Percentiles rank a stretch among this genome's conserved stretches.
Conservation (phyloP, 2,888 invertebrate species). For the Venusia cambrica region DNA sequence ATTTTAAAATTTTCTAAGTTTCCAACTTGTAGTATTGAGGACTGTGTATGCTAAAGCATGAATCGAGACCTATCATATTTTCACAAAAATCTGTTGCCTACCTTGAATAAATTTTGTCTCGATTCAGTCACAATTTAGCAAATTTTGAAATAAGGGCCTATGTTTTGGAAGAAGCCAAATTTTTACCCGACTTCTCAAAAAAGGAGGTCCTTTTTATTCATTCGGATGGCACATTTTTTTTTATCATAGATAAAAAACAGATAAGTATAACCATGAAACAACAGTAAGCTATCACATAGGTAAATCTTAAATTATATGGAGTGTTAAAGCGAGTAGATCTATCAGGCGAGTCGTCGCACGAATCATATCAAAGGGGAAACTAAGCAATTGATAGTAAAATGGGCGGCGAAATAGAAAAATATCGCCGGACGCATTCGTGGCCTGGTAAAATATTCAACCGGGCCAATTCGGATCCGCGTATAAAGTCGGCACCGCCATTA, state of each 20-base stretch:
- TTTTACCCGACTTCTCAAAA: too few species aligned
- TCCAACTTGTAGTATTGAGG: too few species aligned
- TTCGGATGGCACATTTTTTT: too few species aligned
- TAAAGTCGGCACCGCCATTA: slow-evolving; percentile 76
- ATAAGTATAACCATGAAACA: slow-evolving; percentile 20
- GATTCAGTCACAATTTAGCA: too few species aligned
- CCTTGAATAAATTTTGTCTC: too few species aligned
- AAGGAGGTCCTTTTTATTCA: too few species aligned
- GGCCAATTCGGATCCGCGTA: slow-evolving; percentile 77
- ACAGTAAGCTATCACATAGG: slow-evolving; percentile 22
- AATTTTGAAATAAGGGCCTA: too few species aligned
- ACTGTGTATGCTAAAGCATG: too few species aligned
- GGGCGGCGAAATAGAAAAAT: slow-evolving; percentile 78
- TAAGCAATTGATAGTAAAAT: slow-evolving; percentile 79
- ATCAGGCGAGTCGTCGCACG: slow-evolving; percentile 47
- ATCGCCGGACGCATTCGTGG: slow-evolving; percentile 75
- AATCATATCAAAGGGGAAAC: slow-evolving; percentile 76
- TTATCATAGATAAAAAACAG: slow-evolving; percentile 24
- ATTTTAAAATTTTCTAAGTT: too few species aligned
- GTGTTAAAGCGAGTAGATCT: slow-evolving; percentile 34
- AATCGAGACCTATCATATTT: too few species aligned
- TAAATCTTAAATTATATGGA: slow-evolving; percentile 28
- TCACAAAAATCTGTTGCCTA: too few species aligned
- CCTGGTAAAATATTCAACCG: slow-evolving; percentile 80
- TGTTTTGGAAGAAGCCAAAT: too few species aligned